Base-by-base conservation (phyloP, 2,888 invertebrate genomes). In the Trilocha varians region DNA sequence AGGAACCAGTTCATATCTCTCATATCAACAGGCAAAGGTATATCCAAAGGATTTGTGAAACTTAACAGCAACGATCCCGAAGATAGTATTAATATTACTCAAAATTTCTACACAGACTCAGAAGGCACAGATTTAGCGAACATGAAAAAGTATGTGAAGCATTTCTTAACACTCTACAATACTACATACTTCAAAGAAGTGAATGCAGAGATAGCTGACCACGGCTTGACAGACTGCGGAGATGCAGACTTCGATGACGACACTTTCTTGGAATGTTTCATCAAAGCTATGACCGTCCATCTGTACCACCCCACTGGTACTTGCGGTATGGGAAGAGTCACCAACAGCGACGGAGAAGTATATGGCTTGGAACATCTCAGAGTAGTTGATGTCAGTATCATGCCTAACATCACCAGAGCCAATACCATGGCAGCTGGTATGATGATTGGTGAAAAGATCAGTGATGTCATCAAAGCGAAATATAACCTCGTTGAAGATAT, bases 231-330 rank as follows among this genome's bases (percentile, higher is more conserved):
- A 2, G 50, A 52, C 17, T 68, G 67, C 41, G 43, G 45, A 6
- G 8, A 18, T 5, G 8, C 8, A 8, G 38, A 48, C 11, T 38
- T 50, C 1, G 34, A 47, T 5, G 51, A 48, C 5, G 32, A 38
- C 2, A 52, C 53, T 1, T 66, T 56, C 39, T 64, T 55, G 57
- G 41, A 37, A 18, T 70, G 70, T 38, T 66, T 58, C 32, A 44
- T 50, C 1, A 13, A 42, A 3, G 34, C 47, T 3, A 45, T 54
- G 89, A 89, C 59, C 0, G 82, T 88, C 33, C 90, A 91, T 0
- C 88, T 90, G 38, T 93, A 90, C 55, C 92, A 93, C 65, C 91
- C 90, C 1, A 77, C 86, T 0, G 88, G 92, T 1, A 91, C 93
- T 0, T 89, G 89, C 42, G 90, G 91, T 59, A 92, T 93, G 93